These are phyloP conservation scores for Delphinapterus leucas DNA, from an alignment of 2,113 vertebrate species.

Conservation along the genomic window DNA sequence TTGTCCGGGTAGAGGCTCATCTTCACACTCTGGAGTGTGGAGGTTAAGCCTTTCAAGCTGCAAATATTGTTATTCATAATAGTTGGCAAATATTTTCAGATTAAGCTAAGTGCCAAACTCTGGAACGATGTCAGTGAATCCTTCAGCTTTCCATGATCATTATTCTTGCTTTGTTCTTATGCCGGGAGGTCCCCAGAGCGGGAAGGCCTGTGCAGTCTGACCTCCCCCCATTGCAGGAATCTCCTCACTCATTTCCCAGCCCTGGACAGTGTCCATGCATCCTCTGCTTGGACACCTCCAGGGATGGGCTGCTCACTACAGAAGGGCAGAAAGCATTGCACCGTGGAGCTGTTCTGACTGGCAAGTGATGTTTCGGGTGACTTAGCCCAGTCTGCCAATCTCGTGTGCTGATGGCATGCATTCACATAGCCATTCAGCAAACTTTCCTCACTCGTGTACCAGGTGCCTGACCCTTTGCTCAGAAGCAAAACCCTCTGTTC, in stretches of 20 bases:
- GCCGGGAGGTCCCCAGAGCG: neutral
- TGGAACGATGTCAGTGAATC: neutral
- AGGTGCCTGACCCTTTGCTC: neutral
- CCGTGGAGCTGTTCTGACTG: neutral
- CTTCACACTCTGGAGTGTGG: neutral
- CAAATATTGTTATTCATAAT: slow-evolving; percentile 25
- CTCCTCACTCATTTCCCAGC: neutral
- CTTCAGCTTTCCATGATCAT: too few relatives aligned
- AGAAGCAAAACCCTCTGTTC: neutral
- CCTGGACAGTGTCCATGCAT: accelerated
- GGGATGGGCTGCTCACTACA: neutral
- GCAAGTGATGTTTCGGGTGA: neutral
- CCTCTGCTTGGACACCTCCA: neutral
- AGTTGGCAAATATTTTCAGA: slow-evolving; percentile 49
- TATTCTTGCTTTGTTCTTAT: neutral
- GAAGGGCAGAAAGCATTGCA: neutral
- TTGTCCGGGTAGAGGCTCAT: neutral
- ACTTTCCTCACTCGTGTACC: neutral
- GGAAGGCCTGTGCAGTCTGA: neutral
- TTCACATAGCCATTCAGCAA: neutral
- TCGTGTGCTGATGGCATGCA: accelerated
- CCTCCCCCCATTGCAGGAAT: accelerated
- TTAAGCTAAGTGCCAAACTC: slow-evolving; percentile 1
- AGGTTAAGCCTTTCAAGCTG: slow-evolving; percentile 26
- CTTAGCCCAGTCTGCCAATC: neutral